Percentiles rank a stretch among this genome's conserved stretches.
These are phyloP conservation scores for Hydrochoerus hydrochaeris DNA, from an alignment of 2,113 vertebrate species.

Conservation along the genomic window DNA sequence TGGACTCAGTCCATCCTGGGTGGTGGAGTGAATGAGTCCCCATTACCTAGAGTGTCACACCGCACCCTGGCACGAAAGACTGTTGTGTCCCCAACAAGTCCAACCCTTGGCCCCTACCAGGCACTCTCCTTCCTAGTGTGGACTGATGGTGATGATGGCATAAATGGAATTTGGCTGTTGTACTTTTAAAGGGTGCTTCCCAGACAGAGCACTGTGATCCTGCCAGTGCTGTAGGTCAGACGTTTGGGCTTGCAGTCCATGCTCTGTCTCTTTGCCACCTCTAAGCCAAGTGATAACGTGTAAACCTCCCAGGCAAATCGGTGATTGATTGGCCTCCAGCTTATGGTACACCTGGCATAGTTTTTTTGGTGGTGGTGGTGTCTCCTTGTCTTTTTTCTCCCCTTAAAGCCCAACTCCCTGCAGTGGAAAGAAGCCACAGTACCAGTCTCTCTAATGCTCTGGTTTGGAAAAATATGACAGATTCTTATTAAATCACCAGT, in stretches of 20 bases:
- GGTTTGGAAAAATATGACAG: constrained; percentile 80
- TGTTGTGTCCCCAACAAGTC: neutral
- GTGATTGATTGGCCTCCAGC: constrained; percentile 87
- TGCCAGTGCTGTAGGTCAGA: neutral
- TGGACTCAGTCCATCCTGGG: neutral
- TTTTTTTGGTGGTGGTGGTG: neutral
- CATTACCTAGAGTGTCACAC: neutral
- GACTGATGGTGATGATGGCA: neutral
- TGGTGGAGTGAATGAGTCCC: neutral
- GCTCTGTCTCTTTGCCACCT: neutral
- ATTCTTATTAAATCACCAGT: neutral
- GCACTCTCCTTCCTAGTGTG: neutral
- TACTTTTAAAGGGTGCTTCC: neutral
- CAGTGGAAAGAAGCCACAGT: constrained; percentile 87
- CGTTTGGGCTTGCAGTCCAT: neutral
- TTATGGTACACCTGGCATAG: constrained; percentile 86
- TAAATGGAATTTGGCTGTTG: neutral
- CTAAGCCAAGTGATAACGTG: neutral
- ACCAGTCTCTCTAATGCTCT: constrained; percentile 84
- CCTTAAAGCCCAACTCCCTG: constrained; percentile 78
- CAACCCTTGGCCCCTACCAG: neutral
- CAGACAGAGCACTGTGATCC: neutral
- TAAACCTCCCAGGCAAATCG: constrained; percentile 86
- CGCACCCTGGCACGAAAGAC: neutral
- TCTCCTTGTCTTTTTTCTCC: neutral